These are phyloP conservation scores for Aphrophora alni DNA, from an alignment of 2,888 invertebrate species.

Conservation along the genomic window DNA sequence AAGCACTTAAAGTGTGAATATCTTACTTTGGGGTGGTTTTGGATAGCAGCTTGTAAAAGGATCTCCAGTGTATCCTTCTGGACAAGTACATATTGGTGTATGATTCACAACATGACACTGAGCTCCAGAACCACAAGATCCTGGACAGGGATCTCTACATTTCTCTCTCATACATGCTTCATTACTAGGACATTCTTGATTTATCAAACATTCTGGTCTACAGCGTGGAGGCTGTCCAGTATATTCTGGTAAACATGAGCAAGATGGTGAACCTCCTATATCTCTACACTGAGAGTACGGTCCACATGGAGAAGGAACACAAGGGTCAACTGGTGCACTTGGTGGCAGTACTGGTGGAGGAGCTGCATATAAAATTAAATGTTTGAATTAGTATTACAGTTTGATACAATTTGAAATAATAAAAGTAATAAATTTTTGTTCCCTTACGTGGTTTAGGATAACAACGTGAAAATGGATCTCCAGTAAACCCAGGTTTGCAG, in stretches of 20 bases:
- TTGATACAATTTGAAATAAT: too few species aligned
- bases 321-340: conserved; percentile 56
- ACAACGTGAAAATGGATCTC: too few species aligned
- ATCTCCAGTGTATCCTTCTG: conserved; percentile 77
- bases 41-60: conserved; percentile 72
- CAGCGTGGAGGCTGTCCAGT: conserved; percentile 75
- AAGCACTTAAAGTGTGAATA: too few species aligned
- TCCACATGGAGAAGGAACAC: conserved; percentile 58
- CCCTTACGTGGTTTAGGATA: too few species aligned
- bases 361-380: too few species aligned
- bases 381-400: too few species aligned
- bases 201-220: conserved; percentile 58
- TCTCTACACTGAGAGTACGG: conserved; percentile 60
- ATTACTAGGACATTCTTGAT: conserved; percentile 62
- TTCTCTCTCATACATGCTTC: conserved; percentile 66
- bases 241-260: conserved; percentile 71
- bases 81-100: conserved; percentile 77
- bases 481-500: too few species aligned
- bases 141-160: conserved; percentile 61
- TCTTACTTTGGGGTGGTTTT: conserved; percentile 64
- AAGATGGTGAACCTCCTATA: conserved; percentile 58
- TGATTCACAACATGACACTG: conserved; percentile 79
- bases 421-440: too few species aligned
- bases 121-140: conserved; percentile 75
- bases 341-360: conserved; percentile 50